A percentile compares a stretch with the other conserved stretches of the same genome.
Evolutionary conservation across 2,113 vertebrate genomes (phyloP).

Genomic region (Ibidorhyncha struthersii): DNA sequence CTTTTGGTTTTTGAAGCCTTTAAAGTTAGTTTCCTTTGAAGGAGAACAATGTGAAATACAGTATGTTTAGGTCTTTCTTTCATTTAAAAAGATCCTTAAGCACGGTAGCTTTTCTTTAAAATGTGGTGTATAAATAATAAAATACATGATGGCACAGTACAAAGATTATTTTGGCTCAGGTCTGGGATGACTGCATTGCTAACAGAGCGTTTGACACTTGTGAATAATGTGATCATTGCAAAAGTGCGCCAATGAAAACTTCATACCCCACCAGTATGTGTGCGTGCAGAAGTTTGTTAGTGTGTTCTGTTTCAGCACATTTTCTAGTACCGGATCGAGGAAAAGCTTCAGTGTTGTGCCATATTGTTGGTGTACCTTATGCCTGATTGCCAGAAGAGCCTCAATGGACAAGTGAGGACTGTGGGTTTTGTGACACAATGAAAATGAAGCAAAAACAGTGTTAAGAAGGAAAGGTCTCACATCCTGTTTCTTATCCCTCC

Average conservation of each 20-base stretch:
- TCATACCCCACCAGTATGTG: neutral
- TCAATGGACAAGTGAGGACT: neutral
- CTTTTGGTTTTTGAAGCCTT: neutral
- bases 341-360: neutral
- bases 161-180: slow-evolving; percentile 19
- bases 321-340: neutral
- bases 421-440: neutral
- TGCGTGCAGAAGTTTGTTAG: neutral
- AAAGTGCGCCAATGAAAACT: slow-evolving; percentile 37
- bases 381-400: neutral
- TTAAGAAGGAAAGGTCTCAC: neutral
- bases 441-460: neutral
- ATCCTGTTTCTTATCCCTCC: neutral
- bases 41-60: neutral
- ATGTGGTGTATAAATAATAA: neutral
- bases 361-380: neutral
- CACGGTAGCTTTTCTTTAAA: neutral
- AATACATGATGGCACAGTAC: neutral
- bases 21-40: slow-evolving; percentile 3
- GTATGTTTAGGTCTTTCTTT: neutral
- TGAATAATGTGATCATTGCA: slow-evolving; percentile 37
- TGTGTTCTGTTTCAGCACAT: neutral
- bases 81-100: neutral
- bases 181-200: slow-evolving; percentile 11
- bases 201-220: neutral